Evolutionary conservation across 2,888 invertebrate species (phyloP), one percentile per base, ranked within the genome.

Genomic region (Agonopterix arenella): DNA sequence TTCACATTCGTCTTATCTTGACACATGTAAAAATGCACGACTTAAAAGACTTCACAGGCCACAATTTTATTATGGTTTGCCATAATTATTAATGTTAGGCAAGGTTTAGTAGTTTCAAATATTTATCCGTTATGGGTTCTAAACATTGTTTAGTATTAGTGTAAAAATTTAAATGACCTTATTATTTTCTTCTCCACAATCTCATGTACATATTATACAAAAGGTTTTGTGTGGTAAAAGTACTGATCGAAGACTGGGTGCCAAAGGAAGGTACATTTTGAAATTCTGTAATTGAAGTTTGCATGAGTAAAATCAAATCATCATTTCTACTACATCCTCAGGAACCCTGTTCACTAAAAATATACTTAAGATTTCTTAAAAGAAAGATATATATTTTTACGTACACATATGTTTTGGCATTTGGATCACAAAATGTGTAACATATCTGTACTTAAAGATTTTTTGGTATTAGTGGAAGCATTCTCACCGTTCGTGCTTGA

Each of bases 401-500:
- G 67, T 72, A 70, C 68, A 73, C 63, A 70, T 68, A 72, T 70
- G 66, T 70, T 66, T 58, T 55, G 50, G 45, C 49, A 47, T 43
- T 5, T 11, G 8, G 10, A 11, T 43, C 10, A 40, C 10, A 40
- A 47, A 59, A 56, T 57, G 56, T 61, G 61, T 63, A 65, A 77
- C 73, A 77, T 80, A 70, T 75, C 65, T 71, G 72, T 74, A 74
- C 65, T 50, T 57, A 59, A 49, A 52, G 55, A 55, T 53, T 54
- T 56, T 56, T 71, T 69, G 58, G 68, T 60, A 71, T 76, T 86
- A 89, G 89, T 85, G 90, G 90, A 90, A 90, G 90, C 90, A 89
- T 90, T 90, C 90, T 90, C 90, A 90, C 90, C 86, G 84, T 89
- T 89, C 88, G 90, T 90, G 90, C 90, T 89, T 88, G 74, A 77